A percentile compares a stretch with the other conserved stretches of the same genome.
Evolutionary conservation across 2,888 invertebrate genomes (phyloP).

Genomic region (Pachycephus smyrnensis): DNA sequence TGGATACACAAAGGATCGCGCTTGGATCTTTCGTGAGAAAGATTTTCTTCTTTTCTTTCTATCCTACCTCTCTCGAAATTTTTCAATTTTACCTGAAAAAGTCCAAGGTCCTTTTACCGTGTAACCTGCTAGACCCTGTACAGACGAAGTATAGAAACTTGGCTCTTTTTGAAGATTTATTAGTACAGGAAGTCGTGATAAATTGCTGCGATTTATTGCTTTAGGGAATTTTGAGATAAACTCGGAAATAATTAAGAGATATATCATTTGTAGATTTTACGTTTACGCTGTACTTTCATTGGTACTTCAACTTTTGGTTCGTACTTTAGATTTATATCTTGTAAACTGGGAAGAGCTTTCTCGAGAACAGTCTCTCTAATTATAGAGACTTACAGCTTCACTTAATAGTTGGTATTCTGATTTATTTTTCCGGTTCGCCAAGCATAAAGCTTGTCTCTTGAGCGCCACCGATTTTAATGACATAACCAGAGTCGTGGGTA

Average conservation of each 20-base stretch:
- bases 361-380: background rate
- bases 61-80: background rate
- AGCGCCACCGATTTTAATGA: background rate
- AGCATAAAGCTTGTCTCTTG: background rate
- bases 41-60: background rate
- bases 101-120: background rate
- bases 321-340: background rate
- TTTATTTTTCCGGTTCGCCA: background rate
- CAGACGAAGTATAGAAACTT: background rate
- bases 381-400: background rate
- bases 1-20: conserved; percentile 2
- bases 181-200: background rate
- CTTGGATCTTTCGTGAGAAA: conserved; percentile 6
- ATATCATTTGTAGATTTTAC: background rate
- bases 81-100: background rate
- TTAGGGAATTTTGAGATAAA: background rate
- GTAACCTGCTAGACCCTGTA: background rate
- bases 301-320: background rate
- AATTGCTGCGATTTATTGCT: background rate
- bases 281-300: background rate
- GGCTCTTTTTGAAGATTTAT: background rate
- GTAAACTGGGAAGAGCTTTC: background rate
- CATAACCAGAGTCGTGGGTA: background rate
- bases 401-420: background rate
- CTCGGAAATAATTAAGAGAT: background rate